Evolutionary conservation across 2,888 invertebrate genomes (phyloP).

Genomic region (Bunonema sp.): DNA sequence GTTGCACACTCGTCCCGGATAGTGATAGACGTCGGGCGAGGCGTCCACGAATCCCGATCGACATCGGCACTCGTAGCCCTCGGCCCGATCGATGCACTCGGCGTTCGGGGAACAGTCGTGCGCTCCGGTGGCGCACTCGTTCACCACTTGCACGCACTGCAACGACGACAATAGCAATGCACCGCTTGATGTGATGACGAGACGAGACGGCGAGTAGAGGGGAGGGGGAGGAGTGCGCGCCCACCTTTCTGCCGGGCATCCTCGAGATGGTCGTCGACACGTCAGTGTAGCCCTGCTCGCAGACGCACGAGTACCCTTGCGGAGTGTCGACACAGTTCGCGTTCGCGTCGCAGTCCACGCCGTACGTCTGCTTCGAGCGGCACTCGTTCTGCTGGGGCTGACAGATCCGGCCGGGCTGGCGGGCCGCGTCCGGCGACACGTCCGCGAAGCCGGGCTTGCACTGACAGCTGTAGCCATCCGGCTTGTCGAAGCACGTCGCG

Average conservation of each 20-base stretch:
- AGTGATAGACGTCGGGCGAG: conserved; percentile 24
- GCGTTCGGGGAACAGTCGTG: conserved; percentile 75
- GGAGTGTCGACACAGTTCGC: conserved; percentile 36
- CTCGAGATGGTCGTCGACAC: conserved; percentile 22
- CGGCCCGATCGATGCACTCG: conserved; percentile 71
- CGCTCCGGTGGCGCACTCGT: conserved; percentile 34
- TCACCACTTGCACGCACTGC: conserved; percentile 20
- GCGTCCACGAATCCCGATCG: conserved; percentile 62
- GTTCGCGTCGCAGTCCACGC: conserved; percentile 31
- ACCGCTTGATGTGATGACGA: background rate
- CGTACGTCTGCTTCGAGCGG: conserved; percentile 18
- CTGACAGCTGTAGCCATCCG: conserved; percentile 28
- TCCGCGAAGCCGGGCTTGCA: conserved; percentile 29
- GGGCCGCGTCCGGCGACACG: conserved; percentile 22
- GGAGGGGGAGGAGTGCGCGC: background rate
- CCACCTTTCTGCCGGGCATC: conserved; percentile 26
- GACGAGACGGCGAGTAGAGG: background rate
- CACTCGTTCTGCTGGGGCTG: conserved; percentile 33
- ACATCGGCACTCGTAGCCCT: conserved; percentile 72
- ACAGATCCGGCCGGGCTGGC: conserved; percentile 28
- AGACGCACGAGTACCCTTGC: conserved; percentile 30
- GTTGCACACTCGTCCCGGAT: conserved; percentile 35
- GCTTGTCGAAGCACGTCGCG: conserved; percentile 22
- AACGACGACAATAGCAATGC: background rate
- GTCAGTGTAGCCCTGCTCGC: conserved; percentile 32